phyloP scores from a whole-genome alignment of 2,113 vertebrate genomes.

The Oxyruncus cristatus region DNA sequence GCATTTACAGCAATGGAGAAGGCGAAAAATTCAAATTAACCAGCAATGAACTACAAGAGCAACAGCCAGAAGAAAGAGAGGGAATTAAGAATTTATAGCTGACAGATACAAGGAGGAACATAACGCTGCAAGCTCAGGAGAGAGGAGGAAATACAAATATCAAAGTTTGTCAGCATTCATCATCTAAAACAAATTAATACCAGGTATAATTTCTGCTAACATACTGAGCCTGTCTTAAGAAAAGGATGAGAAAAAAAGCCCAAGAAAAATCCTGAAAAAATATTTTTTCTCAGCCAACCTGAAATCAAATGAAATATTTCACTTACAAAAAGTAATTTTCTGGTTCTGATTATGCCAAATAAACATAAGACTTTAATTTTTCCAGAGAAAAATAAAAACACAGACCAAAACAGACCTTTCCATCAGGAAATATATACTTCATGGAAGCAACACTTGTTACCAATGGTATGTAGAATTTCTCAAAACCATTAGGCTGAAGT shows the following conservation, averaged over 20 bases:
- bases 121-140: neutral
- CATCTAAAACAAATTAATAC: neutral
- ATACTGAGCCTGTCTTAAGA: neutral
- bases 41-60: neutral
- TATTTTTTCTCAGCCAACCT: neutral
- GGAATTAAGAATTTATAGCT: neutral
- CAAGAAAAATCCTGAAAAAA: neutral
- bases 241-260: neutral
- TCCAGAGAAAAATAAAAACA: neutral
- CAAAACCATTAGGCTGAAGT: neutral
- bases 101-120: neutral
- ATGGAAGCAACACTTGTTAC: neutral
- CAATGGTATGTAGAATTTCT: neutral
- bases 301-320: neutral
- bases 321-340: neutral
- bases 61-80: neutral
- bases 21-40: neutral
- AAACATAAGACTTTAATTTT: neutral
- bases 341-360: neutral
- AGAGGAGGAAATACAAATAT: neutral
- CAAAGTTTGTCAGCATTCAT: neutral
- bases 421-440: neutral
- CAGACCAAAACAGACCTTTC: neutral
- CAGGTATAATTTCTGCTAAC: neutral
- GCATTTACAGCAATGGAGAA: neutral